A percentile compares a stretch with the other conserved stretches of the same genome.
phyloP scores from a whole-genome alignment of 1,140 invertebrate species.

The Metopolophium dirhodum region DNA sequence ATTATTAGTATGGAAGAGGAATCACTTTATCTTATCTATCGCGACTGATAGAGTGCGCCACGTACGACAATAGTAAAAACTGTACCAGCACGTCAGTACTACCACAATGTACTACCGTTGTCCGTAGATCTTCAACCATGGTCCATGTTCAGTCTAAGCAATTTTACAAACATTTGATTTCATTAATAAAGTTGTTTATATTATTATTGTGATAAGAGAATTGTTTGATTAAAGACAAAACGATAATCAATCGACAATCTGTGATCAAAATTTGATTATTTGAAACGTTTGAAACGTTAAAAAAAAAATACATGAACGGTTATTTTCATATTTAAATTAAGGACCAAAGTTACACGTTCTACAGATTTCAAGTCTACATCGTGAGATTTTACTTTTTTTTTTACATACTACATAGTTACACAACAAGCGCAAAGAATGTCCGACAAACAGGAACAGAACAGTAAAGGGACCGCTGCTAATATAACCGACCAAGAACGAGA shows the following conservation, averaged over 20 bases:
- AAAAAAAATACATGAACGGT: neutral
- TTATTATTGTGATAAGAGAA: too few species aligned
- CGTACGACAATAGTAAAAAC: neutral
- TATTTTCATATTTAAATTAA: neutral
- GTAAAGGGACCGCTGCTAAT: neutral
- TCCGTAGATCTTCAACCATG: too few species aligned
- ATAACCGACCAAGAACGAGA: constrained; percentile 68
- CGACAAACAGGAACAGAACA: constrained; percentile 14
- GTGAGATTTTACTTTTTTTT: neutral
- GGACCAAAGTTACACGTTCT: neutral
- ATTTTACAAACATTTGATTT: too few species aligned
- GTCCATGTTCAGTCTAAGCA: too few species aligned
- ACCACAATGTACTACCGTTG: too few species aligned
- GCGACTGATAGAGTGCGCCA: neutral
- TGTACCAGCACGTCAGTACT: too few species aligned
- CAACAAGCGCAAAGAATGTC: neutral
- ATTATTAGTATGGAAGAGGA: too few species aligned
- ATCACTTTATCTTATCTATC: too few species aligned
- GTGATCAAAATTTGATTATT: neutral
- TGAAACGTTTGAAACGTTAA: neutral
- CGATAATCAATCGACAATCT: neutral
- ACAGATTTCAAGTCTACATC: neutral
- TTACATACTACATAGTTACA: neutral
- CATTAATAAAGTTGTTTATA: neutral
- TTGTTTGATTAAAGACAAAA: too few species aligned